A percentile compares a stretch with the other conserved stretches of the same genome.
Evolutionary conservation across 2,113 vertebrate species (phyloP).

Genomic region (Antechinus flavipes): DNA sequence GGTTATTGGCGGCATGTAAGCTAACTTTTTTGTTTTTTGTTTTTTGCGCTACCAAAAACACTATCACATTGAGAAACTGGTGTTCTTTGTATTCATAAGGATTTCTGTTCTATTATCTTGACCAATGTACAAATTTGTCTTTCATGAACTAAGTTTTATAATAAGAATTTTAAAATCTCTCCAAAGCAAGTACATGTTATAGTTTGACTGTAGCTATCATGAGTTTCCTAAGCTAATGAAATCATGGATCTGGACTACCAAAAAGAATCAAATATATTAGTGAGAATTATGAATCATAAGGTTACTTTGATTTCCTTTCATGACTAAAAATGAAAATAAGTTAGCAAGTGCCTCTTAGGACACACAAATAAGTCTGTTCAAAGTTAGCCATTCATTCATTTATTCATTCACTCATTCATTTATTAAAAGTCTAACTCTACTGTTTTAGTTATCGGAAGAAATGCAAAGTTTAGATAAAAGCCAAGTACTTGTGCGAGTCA

Average conservation of each 20-base stretch:
- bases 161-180: neutral
- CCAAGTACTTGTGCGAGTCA: neutral
- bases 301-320: neutral
- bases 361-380: neutral
- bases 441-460: neutral
- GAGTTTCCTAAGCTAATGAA: neutral
- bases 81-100: neutral
- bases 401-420: neutral
- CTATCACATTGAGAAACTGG: neutral
- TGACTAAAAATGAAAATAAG: neutral
- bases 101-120: neutral
- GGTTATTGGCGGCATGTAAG: conserved; percentile 96
- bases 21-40: conserved; percentile 59
- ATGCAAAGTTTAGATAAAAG: neutral
- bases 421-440: neutral
- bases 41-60: neutral
- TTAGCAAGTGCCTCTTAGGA: neutral
- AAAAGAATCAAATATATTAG: neutral
- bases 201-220: neutral
- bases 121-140: neutral
- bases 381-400: neutral
- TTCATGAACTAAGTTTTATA: neutral
- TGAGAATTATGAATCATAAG: neutral
- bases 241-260: neutral
- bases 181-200: neutral